Base-by-base conservation (phyloP, 2,797 vertebrate species). In the Chrosomus eos region DNA sequence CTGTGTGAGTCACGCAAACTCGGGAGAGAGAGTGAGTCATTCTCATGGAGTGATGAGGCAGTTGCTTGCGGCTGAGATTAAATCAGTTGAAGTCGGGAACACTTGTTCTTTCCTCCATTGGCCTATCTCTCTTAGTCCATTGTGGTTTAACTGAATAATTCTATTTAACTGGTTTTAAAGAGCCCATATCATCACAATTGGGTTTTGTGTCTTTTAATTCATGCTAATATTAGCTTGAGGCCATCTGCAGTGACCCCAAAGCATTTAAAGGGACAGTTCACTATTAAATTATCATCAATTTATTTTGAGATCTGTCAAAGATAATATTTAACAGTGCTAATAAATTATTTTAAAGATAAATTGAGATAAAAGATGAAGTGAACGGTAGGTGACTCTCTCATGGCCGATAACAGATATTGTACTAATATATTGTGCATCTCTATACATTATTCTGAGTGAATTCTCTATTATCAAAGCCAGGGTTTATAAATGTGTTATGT, bases 1-100 rank as follows among this genome's bases (percentile, higher is more conserved):
- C 86, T 86, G 71, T 76, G 82, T 21, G 23, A 73, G 87, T 85
- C 85, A 86, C 75, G 71, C 80, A 31, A 87, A 76, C 74, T 81
- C 80, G 5, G 18, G 64, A 43, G 36, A 26, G 58, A 31, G 38
- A 68, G 48, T 38, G 86, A 86, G 85, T 89, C 82, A 85, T 40
- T 64, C 75, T 85, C 43, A 36, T 5, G 16, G 60, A 82, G 58
- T 45, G 53, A 80, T 62, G 70, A 83, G 66, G 73, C 48, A 58
- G 67, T 83, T 75, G 75, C 82, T 85, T 67, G 75, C 51, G 53
- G 75, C 84, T 81, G 33, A 28, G 19, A 70, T 70, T 58, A 43
- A 74, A 60, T 85, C 67, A 72, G 38, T 2, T 18, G 60, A 74
- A 80, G 76, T 74, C 40, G 1, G 64, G 62, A 23, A 55, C 28